Evolutionary conservation across 1,140 invertebrate species (phyloP).

Genomic region (Drosophila pandora): DNA sequence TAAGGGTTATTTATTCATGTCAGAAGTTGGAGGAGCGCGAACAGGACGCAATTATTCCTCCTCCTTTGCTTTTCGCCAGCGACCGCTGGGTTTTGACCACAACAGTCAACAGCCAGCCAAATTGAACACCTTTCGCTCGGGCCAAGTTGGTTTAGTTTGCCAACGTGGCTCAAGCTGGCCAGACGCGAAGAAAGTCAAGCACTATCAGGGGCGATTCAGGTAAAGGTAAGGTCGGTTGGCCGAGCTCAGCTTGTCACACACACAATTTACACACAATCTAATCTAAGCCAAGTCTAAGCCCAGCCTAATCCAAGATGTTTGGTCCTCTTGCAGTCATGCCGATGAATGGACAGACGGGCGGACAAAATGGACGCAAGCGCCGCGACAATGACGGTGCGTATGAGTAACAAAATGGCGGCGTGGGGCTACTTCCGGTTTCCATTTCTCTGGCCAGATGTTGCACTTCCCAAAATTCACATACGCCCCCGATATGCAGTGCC

Average conservation of each 20-base stretch:
- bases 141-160: slow-evolving; percentile 64
- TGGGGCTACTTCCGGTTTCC: slow-evolving; percentile 7
- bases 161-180: slow-evolving; percentile 66
- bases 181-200: slow-evolving; percentile 52
- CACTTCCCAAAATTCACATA: slow-evolving; percentile 15
- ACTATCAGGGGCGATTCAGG: slow-evolving; percentile 3
- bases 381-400: slow-evolving; percentile 78
- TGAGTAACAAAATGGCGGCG: slow-evolving; percentile 16
- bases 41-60: slow-evolving; percentile 73
- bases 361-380: slow-evolving; percentile 65
- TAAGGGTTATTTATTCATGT: slow-evolving; percentile 58
- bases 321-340: slow-evolving; percentile 73
- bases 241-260: not conserved
- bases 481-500: slow-evolving; percentile 4
- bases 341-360: slow-evolving; percentile 78
- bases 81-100: slow-evolving; percentile 42
- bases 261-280: slow-evolving; percentile 6
- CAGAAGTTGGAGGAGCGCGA: slow-evolving; percentile 56
- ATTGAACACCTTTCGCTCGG: slow-evolving; percentile 70
- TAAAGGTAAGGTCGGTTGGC: not conserved
- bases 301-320: slow-evolving; percentile 22
- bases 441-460: slow-evolving; percentile 12
- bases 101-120: slow-evolving; percentile 58
- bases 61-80: not conserved
- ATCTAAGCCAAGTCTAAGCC: not conserved